Base-by-base conservation (phyloP, 53 echinoderm and acorn worm species). In the Henricia sp. region DNA sequence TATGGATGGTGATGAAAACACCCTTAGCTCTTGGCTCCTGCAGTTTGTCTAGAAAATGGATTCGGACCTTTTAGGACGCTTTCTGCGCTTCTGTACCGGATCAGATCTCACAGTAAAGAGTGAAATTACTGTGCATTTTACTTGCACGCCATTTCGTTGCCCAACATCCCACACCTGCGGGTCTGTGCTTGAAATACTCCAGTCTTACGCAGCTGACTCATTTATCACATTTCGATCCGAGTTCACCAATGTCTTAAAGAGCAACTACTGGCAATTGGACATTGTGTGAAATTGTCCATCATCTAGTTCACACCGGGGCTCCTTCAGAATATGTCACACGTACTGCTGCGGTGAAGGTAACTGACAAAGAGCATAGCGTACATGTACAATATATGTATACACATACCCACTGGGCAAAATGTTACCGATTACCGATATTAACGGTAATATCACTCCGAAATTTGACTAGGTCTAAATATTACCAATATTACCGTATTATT, bases 131-230 rank as follows among this genome's bases (percentile, higher is more conserved):
- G 17, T 19, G 8, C 1, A 2, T 1, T 70, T 70, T 33, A 48
- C 28, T 2, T 29, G 37, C 2, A 19, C 71, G 50, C 48, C 46
- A 16, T 10, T 70, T 50, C 50, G 68, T 16, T 67, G 68, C 68
- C 68, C 68, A 1, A 33, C 34, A 39, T n/a, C 68, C 2, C 68
- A 67, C 68, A 70, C 71, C 27, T 70, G 71, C 29, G 71, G 71
- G n/a, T 46, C 14, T 26, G 39, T 70, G 1, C 50, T 70, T 48
- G 48, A 70, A 44, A 0, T 70, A 1, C 71, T 50, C 2, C 2
- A 14, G 48, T 28, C 28, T 6, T 70, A 70, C 32, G 71, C 35
- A 3, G 35, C 4, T 34, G 0, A 30, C 0, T 36, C 34, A 1
- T 64, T n/a, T 11, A 34, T 64, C 1, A 34, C 64, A 34, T 34